Evolutionary conservation across 2,113 vertebrate species (phyloP), one percentile per base, ranked within the genome.

Genomic region (Peucedramus taeniatus): DNA sequence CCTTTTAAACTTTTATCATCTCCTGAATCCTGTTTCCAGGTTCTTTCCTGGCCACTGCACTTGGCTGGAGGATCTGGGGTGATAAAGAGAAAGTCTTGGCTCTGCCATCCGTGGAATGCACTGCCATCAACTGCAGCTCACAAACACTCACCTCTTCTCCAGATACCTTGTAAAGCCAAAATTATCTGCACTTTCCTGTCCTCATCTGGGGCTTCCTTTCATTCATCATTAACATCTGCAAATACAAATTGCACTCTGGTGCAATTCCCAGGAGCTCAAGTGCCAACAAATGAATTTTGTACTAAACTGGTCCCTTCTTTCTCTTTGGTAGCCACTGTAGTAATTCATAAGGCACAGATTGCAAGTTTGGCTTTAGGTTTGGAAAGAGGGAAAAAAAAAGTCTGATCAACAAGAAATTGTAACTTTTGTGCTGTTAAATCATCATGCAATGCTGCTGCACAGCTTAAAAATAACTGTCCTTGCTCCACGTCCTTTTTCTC

Each of bases 401-500:
- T 26, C 19, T 74, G 80, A 86, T 71, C 61, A 93, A 94, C 40
- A 68, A 84, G 59, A 92, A 80, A 77, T 74, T 42, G 39, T 60
- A 90, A 78, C 68, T 92, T 92, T 70, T 47, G 42, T 66, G 51
- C 33, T 53, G 54, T 57, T 81, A 59, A 82, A 93, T 64, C 66
- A 70, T 74, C 47, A 84, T 60, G 71, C 91, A 90, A 9, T 7
- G 6, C 37, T 64, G 44, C 83, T 89, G 33, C 72, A 33, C 6
- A 20, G 37, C 54, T 95, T 95, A 94, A 94, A 96, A 97, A 96
- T 92, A 92, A 49, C 64, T 66, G 63, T 85, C 85, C 89, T 96
- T 96, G 79, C 37, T 89, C 70, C 70, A 37, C 1, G 59, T 89
- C 83, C 77, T 94, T 94, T 96, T 92, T 93, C 90, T 68, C 76